Percentiles rank a stretch among this genome's conserved stretches.
phyloP scores from a whole-genome alignment of 2,113 vertebrate genomes.

The Agapornis roseicollis region DNA sequence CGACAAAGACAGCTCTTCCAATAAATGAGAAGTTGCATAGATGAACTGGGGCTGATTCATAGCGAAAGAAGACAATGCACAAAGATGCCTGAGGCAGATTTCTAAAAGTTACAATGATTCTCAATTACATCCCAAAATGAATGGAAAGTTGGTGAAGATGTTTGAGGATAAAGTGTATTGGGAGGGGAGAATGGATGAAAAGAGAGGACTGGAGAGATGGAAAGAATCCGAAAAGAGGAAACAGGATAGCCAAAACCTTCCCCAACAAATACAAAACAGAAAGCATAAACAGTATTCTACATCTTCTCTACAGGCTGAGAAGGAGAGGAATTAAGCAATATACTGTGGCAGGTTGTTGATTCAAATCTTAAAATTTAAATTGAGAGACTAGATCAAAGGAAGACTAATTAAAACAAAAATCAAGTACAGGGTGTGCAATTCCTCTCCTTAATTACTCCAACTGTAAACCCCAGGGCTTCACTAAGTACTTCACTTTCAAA shows the following conservation, averaged over 20 bases:
- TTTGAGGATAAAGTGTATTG: neutral
- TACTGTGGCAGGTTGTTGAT: slow-evolving; percentile 20
- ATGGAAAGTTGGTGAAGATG: neutral
- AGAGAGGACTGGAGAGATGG: neutral
- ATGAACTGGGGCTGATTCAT: neutral
- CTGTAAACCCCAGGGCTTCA: slow-evolving; percentile 39
- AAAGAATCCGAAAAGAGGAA: neutral
- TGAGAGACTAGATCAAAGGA: slow-evolving; percentile 48
- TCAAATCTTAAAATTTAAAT: slow-evolving; percentile 48
- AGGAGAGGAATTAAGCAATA: slow-evolving; percentile 33
- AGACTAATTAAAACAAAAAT: slow-evolving; percentile 62
- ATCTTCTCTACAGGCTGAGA: neutral
- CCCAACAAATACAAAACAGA: neutral
- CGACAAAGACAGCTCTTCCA: neutral
- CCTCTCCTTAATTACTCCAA: slow-evolving; percentile 55
- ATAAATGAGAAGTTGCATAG: neutral
- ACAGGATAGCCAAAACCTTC: neutral
- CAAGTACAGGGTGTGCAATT: slow-evolving; percentile 43
- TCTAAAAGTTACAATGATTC: neutral
- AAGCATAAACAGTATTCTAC: neutral
- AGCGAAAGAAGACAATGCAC: neutral
- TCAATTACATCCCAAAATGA: neutral
- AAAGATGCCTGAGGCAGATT: neutral
- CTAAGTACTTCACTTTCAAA: slow-evolving; percentile 37
- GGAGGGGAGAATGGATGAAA: neutral